Percentiles rank a stretch among this genome's conserved stretches.
phyloP scores from a whole-genome alignment of 1,140 invertebrate species.

The Papilio glaucus region DNA sequence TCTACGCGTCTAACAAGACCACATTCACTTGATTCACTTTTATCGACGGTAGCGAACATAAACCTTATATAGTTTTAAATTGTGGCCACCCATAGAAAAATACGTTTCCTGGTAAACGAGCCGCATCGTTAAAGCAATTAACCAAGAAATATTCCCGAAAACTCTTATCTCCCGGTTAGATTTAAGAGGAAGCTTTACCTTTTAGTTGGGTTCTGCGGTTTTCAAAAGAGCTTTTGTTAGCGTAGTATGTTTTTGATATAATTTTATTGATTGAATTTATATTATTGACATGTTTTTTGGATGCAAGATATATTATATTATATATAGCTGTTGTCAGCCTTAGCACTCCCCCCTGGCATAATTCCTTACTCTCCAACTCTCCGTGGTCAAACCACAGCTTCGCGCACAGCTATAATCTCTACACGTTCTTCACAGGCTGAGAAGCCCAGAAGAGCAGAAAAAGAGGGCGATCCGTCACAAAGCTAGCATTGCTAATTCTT shows the following conservation, averaged over 20 bases:
- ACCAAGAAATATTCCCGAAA: conserved; percentile 64
- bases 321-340: too few relatives aligned
- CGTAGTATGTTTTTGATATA: neutral
- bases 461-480: too few relatives aligned
- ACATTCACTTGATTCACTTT: conserved; percentile 18
- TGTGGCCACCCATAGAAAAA: conserved; percentile 64
- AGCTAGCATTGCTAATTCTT: too few relatives aligned
- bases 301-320: too few relatives aligned
- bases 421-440: too few relatives aligned
- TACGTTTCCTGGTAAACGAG: conserved; percentile 48
- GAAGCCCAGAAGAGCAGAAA: too few relatives aligned
- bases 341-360: too few relatives aligned
- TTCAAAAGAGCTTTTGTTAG: neutral
- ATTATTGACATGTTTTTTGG: neutral
- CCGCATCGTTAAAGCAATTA: conserved; percentile 70
- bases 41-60: conserved; percentile 10
- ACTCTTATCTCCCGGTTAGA: conserved; percentile 56
- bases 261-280: neutral
- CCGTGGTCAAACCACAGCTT: too few relatives aligned
- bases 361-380: too few relatives aligned
- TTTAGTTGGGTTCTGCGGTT: neutral
- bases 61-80: conserved; percentile 34
- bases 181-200: conserved; percentile 55
- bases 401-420: too few relatives aligned
- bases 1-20: neutral